Conservation (phyloP, 2,113 vertebrate species). For the Anoplopoma fimbria region DNA sequence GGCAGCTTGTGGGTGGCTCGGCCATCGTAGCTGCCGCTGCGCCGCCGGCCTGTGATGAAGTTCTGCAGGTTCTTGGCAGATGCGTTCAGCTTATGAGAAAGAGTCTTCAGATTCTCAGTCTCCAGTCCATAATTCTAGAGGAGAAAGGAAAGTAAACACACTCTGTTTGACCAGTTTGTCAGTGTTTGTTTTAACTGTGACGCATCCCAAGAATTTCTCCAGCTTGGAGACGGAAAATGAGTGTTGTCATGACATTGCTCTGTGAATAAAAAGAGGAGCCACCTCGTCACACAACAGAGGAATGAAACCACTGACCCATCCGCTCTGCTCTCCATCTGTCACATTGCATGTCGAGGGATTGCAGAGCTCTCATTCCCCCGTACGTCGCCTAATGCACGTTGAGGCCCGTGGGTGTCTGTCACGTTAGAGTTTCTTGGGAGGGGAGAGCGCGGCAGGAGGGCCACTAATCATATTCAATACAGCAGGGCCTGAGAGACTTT, state of each 20-base stretch:
- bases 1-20: conserved; percentile 90
- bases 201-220: conserved; percentile 18
- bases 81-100: conserved; percentile 92
- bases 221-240: conserved; percentile 5
- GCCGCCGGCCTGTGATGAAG: conserved; percentile 90
- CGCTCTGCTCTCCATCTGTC: conserved; percentile 53
- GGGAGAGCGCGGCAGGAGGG: conserved; percentile 63
- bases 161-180: conserved; percentile 50
- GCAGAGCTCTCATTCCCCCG: conserved; percentile 42
- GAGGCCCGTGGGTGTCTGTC: conserved; percentile 62
- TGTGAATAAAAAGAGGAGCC: conserved; percentile 13
- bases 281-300: conserved; percentile 23
- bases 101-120: conserved; percentile 96
- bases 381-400: conserved; percentile 45
- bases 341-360: conserved; percentile 62
- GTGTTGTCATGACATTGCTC: conserved; percentile 14
- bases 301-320: conserved; percentile 44
- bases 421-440: conserved; percentile 65
- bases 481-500: conserved; percentile 74
- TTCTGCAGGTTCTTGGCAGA: conserved; percentile 96
- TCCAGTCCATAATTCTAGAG: conserved; percentile 97
- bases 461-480: conserved; percentile 84
- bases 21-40: conserved; percentile 90
- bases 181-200: conserved; percentile 37
- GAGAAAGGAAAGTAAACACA: conserved; percentile 29